These are phyloP conservation scores for Schlechtendalia chinensis DNA, from an alignment of 1,140 invertebrate genomes.

Conservation along the genomic window DNA sequence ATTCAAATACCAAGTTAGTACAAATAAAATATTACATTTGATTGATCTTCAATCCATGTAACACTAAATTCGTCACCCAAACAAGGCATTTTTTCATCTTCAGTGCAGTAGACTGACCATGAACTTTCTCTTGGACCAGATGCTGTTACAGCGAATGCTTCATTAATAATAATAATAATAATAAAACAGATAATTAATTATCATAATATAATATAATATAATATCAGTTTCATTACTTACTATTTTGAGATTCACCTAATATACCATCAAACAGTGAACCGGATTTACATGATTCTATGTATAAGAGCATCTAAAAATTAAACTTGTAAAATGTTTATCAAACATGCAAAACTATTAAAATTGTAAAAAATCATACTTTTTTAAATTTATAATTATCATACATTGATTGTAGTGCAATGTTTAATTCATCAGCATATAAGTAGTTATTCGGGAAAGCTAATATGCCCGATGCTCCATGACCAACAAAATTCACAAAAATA, in stretches of 20 bases:
- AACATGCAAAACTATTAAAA: neutral
- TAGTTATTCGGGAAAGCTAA: conserved; percentile 60
- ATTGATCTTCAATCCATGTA: conserved; percentile 37
- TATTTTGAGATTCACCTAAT: conserved; percentile 60
- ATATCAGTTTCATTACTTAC: conserved; percentile 55
- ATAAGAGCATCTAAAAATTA: conserved; percentile 61
- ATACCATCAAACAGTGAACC: conserved; percentile 67
- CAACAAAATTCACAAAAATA: conserved; percentile 67
- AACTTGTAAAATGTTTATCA: neutral
- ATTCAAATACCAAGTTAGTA: neutral
- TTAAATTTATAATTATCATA: conserved; percentile 55
- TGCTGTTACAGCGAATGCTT: conserved; percentile 19
- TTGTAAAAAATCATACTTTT: neutral
- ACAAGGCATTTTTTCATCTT: neutral
- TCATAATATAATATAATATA: no score
- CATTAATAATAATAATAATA: neutral
- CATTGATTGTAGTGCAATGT: conserved; percentile 59
- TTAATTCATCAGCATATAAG: conserved; percentile 53
- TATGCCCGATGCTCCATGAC: conserved; percentile 65
- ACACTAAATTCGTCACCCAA: conserved; percentile 26
- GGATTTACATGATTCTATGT: conserved; percentile 68
- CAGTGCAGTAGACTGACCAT: conserved; percentile 9
- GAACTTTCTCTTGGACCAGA: conserved; percentile 8
- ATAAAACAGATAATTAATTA: no score
- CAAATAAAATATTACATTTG: conserved; percentile 3